A percentile compares a stretch with the other conserved stretches of the same genome.
Conservation (phyloP, 2,797 vertebrate species). For the Siniperca scherzeri region DNA sequence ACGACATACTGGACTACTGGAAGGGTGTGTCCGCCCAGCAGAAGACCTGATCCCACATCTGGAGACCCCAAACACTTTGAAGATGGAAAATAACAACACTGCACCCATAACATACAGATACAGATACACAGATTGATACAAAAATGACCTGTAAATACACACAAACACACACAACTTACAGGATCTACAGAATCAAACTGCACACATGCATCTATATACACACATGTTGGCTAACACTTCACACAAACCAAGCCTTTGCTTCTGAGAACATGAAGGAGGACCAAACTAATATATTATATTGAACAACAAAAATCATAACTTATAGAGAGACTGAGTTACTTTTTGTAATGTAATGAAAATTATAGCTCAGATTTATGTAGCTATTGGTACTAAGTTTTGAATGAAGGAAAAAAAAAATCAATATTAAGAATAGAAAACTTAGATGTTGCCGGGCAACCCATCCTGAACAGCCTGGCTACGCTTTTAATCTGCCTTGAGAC, state of each 20-base stretch:
- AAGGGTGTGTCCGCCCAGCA: conserved; percentile 99
- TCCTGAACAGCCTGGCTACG: conserved; percentile 49
- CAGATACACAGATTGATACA: conserved; percentile 51
- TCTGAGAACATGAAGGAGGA: conserved; percentile 73
- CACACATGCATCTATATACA: conserved; percentile 27
- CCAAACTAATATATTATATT: conserved; percentile 78
- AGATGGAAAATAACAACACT: conserved; percentile 48
- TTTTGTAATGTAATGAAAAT: conserved; percentile 81
- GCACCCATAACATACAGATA: conserved; percentile 47
- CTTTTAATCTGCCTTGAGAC: conserved; percentile 57
- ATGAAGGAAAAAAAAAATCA: conserved; percentile 57
- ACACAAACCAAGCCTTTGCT: conserved; percentile 77
- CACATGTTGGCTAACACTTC: conserved; percentile 44
- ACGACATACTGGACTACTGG: conserved; percentile 99
- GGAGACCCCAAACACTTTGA: conserved; percentile 38
- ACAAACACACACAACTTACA: conserved; percentile 56
- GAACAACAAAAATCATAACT: conserved; percentile 70
- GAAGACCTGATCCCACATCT: conserved; percentile 90
- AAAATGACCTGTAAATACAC: conserved; percentile 79
- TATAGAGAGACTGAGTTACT: conserved; percentile 73
- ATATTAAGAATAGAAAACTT: conserved; percentile 66
- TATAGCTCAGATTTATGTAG: conserved; percentile 83
- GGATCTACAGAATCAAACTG: conserved; percentile 25
- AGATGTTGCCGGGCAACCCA: conserved; percentile 69
- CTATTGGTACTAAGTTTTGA: conserved; percentile 83